phyloP scores from a whole-genome alignment of 2,113 vertebrate genomes.

The Hystrix cristata region DNA sequence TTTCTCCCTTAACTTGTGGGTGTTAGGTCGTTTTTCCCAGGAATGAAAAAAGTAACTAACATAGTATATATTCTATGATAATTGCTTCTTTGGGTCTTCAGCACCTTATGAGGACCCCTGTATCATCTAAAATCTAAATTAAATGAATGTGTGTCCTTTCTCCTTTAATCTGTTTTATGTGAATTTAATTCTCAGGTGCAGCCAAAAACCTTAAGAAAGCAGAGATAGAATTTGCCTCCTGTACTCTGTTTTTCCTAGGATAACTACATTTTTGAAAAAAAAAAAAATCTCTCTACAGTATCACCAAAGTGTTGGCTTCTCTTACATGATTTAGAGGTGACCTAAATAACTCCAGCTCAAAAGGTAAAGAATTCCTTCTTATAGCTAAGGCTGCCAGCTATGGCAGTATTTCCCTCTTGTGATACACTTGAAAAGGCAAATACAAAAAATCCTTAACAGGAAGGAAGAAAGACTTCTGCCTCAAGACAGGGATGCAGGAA shows the following conservation, averaged over 20 bases:
- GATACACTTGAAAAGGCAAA: conserved; percentile 4
- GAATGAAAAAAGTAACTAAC: neutral
- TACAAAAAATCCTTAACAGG: neutral
- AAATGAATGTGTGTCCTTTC: too few relatives aligned
- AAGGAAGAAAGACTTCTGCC: neutral
- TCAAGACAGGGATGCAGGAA: too few relatives aligned
- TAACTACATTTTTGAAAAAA: neutral
- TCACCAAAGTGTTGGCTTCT: neutral
- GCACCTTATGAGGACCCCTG: neutral
- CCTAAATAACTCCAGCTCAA: conserved; percentile 20
- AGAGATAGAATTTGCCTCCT: neutral
- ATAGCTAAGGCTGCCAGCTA: neutral
- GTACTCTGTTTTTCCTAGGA: neutral
- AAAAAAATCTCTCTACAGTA: neutral
- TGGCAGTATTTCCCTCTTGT: neutral
- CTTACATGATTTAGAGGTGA: conserved; percentile 13
- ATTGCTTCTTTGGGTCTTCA: neutral
- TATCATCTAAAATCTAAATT: neutral
- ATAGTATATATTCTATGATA: neutral
- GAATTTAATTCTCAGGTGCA: neutral
- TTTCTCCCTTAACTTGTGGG: neutral
- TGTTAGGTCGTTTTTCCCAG: neutral
- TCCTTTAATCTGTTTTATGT: neutral
- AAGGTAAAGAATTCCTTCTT: neutral
- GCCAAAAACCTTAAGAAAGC: neutral